phyloP scores from a whole-genome alignment of 2,113 vertebrate genomes.

The Prolemur simus region DNA sequence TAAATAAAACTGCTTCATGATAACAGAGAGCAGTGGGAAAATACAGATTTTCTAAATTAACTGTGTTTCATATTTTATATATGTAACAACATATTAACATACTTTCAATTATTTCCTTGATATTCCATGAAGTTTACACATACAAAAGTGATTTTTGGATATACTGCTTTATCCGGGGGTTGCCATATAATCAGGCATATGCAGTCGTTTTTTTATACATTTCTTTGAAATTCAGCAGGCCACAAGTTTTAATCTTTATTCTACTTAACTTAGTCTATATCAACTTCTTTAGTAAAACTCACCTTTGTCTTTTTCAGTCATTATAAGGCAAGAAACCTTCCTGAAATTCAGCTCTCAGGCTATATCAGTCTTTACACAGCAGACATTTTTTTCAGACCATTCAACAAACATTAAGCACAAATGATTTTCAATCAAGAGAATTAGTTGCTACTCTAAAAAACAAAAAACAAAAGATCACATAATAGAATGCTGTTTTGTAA shows the following conservation, averaged over 20 bases:
- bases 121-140: not conserved
- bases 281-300: not conserved
- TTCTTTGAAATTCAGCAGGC: not conserved
- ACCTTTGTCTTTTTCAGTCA: constrained; percentile 20
- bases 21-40: not conserved
- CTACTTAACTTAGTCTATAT: not conserved
- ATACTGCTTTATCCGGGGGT: not conserved
- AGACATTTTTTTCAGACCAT: not conserved
- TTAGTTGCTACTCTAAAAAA: not conserved
- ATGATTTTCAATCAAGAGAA: constrained; percentile 18
- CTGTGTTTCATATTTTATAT: not conserved
- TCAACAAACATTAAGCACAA: constrained; percentile 27
- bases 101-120: not conserved
- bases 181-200: not conserved
- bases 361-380: not conserved
- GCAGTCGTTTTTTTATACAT: not conserved
- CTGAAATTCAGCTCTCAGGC: not conserved
- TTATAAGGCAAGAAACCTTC: not conserved
- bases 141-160: not conserved
- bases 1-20: not conserved
- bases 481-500: not conserved
- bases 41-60: not conserved
- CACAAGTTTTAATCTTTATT: not conserved
- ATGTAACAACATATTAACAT: not conserved
- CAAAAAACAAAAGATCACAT: not conserved